Percentiles rank a stretch among this genome's conserved stretches.
Evolutionary conservation across 2,113 vertebrate genomes (phyloP).

Genomic region (Chionis minor): DNA sequence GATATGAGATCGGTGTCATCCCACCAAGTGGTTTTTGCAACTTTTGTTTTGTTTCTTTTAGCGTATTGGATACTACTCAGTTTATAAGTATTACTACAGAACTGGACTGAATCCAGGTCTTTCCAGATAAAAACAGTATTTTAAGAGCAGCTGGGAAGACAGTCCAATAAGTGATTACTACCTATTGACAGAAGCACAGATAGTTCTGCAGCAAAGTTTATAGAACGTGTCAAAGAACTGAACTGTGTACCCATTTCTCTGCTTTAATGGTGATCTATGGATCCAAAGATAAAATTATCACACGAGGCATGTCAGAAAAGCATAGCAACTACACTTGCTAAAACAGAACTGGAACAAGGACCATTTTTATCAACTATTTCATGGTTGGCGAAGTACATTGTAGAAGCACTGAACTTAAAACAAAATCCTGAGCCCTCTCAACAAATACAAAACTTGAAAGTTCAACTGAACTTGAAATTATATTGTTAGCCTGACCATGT

Average conservation of each 20-base stretch:
- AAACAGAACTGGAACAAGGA: neutral
- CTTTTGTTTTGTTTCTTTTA: neutral
- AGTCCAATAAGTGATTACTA: neutral
- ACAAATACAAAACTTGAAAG: neutral
- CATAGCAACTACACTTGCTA: neutral
- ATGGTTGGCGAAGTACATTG: neutral
- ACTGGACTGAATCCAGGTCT: neutral
- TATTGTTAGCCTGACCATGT: neutral
- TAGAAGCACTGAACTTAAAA: neutral
- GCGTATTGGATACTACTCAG: neutral
- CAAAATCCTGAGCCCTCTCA: neutral
- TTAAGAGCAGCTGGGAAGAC: conserved; percentile 6
- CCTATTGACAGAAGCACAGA: neutral
- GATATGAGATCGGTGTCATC: neutral
- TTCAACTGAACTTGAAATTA: neutral
- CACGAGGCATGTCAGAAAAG: neutral
- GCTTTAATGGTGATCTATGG: neutral
- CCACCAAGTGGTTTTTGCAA: neutral
- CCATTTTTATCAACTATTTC: neutral
- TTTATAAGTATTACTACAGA: neutral
- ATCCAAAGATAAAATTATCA: neutral
- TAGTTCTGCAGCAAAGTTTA: neutral
- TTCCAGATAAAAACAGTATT: neutral
- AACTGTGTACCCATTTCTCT: conserved; percentile 16
- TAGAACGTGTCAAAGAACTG: conserved; percentile 23